Evolutionary conservation across 2,888 invertebrate species (phyloP), one percentile per base, ranked within the genome.

Genomic region (Macaria liturata): DNA sequence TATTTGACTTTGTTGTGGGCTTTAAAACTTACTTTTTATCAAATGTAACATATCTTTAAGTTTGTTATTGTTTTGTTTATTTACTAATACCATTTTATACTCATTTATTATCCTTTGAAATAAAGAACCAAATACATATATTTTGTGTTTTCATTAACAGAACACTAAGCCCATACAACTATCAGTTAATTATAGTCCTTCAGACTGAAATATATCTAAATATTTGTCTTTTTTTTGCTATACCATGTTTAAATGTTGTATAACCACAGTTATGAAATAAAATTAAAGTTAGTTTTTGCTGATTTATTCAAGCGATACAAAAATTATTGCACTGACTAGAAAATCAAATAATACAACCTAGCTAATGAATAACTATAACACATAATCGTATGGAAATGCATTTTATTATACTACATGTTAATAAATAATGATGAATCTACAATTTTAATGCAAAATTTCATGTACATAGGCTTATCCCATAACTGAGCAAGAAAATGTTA

Each of bases 301-400:
- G 81, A 85, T 90, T 91, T 90, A 90, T 86, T 91, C 80, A 86
- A 88, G 90, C 88, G 79, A 85, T 90, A 89, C 77, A 87, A 86
- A 76, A 86, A 84, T 82, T 74, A 80, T 84, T 84, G 84, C 85
- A 81, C 81, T 91, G 91, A 91, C 91, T 91, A 91, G 91, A 91
- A 83, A 87, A 87, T 81, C 78, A 69, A 81, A 82, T 81, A 72
- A 75, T 68, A 73, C 74, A 76, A 75, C 71, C 74, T 80, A 77
- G 68, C 71, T 80, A 78, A 74, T 70, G 69, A 72, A 70, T 69
- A 66, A 68, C 56, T 69, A 70, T 65, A 70, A 55, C 59, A 64
- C 52, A 68, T 68, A 68, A 63, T 65, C 62, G 65, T 69, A 66
- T 73, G 72, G 72, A 79, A 82, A 80, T 81, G 76, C 75, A 74